phyloP scores from a whole-genome alignment of 2,113 vertebrate species.

The Micronisus gabar region DNA sequence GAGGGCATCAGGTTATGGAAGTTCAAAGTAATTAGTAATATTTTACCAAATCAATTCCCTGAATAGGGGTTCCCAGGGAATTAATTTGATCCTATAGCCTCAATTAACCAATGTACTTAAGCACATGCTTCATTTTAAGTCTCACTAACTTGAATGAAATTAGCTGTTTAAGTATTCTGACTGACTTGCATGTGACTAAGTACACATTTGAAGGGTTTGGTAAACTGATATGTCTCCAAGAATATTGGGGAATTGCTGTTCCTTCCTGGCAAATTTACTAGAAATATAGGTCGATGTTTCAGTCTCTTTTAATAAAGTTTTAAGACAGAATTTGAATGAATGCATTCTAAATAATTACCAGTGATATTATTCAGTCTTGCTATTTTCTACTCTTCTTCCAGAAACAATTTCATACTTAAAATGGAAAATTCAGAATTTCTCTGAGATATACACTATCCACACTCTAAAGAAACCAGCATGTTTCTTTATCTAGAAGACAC shows the following conservation, averaged over 20 bases:
- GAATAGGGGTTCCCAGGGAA: neutral
- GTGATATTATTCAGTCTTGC: neutral
- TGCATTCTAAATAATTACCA: neutral
- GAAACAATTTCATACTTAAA: neutral
- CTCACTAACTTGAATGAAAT: neutral
- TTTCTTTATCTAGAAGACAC: neutral
- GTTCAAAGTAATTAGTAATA: neutral
- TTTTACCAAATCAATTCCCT: neutral
- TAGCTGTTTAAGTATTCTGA: neutral
- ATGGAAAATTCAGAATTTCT: neutral
- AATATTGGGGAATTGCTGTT: neutral
- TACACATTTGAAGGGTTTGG: neutral
- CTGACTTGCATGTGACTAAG: neutral
- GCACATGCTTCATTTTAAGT: neutral
- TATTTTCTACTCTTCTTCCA: neutral
- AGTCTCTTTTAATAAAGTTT: neutral
- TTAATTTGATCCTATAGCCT: neutral
- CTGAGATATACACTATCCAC: neutral
- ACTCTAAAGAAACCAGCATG: neutral
- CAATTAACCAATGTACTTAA: neutral
- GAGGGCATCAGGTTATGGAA: neutral
- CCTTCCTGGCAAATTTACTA: neutral
- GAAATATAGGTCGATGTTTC: neutral
- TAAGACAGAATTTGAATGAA: neutral
- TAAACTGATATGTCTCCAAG: neutral